Evolutionary conservation across 2,888 invertebrate genomes (phyloP).

Genomic region (Caenorhabditis japonica): DNA sequence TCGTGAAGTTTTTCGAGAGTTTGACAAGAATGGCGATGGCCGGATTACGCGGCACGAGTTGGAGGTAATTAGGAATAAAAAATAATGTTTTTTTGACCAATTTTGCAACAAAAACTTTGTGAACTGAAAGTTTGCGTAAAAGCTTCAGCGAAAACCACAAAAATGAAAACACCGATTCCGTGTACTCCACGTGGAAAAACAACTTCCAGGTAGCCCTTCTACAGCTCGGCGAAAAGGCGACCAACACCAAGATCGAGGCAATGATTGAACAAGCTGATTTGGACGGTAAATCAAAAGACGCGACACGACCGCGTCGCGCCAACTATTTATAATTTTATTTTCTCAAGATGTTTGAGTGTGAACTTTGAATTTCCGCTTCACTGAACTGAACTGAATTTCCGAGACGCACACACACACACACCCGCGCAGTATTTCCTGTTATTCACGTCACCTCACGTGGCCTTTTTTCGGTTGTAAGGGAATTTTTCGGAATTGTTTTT

Average conservation of each 20-base stretch:
- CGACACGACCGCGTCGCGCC: too few relatives aligned
- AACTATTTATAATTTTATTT: too few relatives aligned
- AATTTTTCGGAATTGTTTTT: too few relatives aligned
- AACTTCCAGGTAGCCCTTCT: slow-evolving; percentile 57
- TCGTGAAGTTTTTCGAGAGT: slow-evolving; percentile 65
- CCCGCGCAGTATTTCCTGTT: too few relatives aligned
- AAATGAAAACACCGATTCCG: too few relatives aligned
- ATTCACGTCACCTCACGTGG: too few relatives aligned
- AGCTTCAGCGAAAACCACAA: too few relatives aligned
- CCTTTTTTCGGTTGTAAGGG: too few relatives aligned
- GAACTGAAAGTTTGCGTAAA: background rate
- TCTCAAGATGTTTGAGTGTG: too few relatives aligned
- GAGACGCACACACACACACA: background rate
- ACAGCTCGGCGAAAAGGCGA: slow-evolving; percentile 65
- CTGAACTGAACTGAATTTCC: background rate
- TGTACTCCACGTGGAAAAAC: too few relatives aligned
- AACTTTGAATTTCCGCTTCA: slow-evolving; percentile 6
- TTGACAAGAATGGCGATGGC: slow-evolving; percentile 66
- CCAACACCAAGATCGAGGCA: slow-evolving; percentile 60
- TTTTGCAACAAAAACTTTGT: too few relatives aligned
- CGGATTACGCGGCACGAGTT: slow-evolving; percentile 61
- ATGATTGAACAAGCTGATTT: slow-evolving; percentile 67
- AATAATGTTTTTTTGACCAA: background rate
- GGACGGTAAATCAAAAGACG: slow-evolving; percentile 59
- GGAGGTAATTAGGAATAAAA: slow-evolving; percentile 29